phyloP scores from a whole-genome alignment of 2,888 invertebrate species.

The Mythimna vitellina region DNA sequence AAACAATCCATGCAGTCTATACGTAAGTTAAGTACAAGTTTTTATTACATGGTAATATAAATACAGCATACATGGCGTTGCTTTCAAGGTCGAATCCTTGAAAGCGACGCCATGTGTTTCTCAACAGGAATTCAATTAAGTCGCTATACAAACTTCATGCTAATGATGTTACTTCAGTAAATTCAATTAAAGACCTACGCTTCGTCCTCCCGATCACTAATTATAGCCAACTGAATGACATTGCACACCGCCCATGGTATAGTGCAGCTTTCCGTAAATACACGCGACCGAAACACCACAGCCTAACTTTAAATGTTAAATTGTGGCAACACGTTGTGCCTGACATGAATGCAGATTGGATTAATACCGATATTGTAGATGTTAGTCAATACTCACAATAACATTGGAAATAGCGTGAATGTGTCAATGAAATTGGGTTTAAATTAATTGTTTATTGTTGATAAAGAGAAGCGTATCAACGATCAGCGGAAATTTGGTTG shows the following conservation, averaged over 20 bases:
- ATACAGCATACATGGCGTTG: no score
- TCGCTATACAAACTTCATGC: conserved; percentile 13
- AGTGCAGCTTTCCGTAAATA: conserved; percentile 18
- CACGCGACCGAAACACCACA: neutral
- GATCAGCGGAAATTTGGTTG: no score
- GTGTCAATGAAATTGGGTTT: conserved; percentile 2
- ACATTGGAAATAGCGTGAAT: conserved; percentile 4
- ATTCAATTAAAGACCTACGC: conserved; percentile 35
- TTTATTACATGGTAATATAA: conserved; percentile 3
- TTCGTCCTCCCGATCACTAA: conserved; percentile 11
- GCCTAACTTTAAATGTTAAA: conserved; percentile 40
- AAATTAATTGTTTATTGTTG: neutral
- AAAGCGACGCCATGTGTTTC: neutral
- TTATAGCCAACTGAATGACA: conserved; percentile 18
- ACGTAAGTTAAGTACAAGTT: conserved; percentile 2
- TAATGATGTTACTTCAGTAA: conserved; percentile 24
- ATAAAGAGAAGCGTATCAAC: no score
- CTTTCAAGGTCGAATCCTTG: no score
- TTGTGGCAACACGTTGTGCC: conserved; percentile 20
- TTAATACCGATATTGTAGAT: conserved; percentile 19
- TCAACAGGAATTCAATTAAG: conserved; percentile 21
- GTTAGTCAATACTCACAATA: conserved; percentile 18
- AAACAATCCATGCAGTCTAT: conserved; percentile 6
- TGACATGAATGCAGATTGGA: conserved; percentile 41
- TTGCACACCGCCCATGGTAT: conserved; percentile 3